Base-by-base conservation (phyloP, 2,797 vertebrate genomes). In the Distichodus sexfasciatus region DNA sequence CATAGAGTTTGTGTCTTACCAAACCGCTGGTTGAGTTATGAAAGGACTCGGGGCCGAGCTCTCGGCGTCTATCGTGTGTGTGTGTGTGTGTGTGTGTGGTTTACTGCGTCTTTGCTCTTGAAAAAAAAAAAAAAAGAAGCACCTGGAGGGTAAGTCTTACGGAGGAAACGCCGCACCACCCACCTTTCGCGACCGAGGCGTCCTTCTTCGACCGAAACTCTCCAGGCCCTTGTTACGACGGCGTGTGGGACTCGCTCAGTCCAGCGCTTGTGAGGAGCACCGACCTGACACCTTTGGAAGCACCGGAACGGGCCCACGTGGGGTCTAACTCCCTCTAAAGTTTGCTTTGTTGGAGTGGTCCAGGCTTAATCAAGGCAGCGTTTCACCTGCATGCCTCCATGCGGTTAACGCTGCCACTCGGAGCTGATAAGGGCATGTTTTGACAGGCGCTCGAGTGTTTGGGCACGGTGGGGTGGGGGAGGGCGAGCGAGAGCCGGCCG, bases 361-460 rank as follows among this genome's bases (percentile, higher is more conserved):
- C n/a, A n/a, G n/a, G n/a, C 29, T 35, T 35, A 17, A 4, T 6
- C 29, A 58, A 73, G 71, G 36, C 21, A 60, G 38, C 69, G 73
- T 11, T 44, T 29, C 44, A 46, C 36, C 77, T 75, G 66, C 50
- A 3, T 57, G 58, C 51, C 31, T n/a, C 4, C 19, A 6, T 31
- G 17, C 24, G 24, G 35, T 15, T 55, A 36, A 71, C 54, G 72
- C 76, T 44, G 67, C 74, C 77, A 80, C 76, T 28, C 36, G 1
- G 1, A 29, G 58, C 55, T 41, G 81, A 84, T 86, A 83, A 78
- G 21, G 28, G 41, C 69, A 2, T 60, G 84, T 81, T 83, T 69
- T 69, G 63, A 82, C 77, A 82, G 74, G 77, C 41, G 29, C 3
- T 73, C 71, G 19, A 38, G 35, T 23, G 60, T 55, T 28, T 44